Conservation (phyloP, 2,888 invertebrate species). For the Lapara coniferarum region DNA sequence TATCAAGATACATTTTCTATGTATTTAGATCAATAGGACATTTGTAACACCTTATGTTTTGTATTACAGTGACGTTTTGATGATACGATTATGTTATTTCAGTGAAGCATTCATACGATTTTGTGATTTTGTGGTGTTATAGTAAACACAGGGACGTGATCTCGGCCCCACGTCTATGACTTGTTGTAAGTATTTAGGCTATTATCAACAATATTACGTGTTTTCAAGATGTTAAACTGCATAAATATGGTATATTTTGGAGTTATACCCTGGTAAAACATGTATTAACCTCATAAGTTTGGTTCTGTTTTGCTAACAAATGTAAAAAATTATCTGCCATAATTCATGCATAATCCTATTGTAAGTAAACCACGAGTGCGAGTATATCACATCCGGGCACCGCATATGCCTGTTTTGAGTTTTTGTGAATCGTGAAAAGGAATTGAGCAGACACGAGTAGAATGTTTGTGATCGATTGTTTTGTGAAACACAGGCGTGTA, state of each 20-base stretch:
- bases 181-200: slow-evolving; percentile 79
- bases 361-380: slow-evolving; percentile 51
- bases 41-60: slow-evolving; percentile 53
- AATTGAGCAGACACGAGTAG: neutral
- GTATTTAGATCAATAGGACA: slow-evolving; percentile 71
- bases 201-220: slow-evolving; percentile 56
- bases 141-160: slow-evolving; percentile 81
- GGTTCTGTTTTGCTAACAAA: slow-evolving; percentile 57
- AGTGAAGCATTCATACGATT: slow-evolving; percentile 65
- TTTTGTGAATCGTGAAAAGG: slow-evolving; percentile 3
- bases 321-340: slow-evolving; percentile 56
- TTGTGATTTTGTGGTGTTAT: slow-evolving; percentile 67
- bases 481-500: slow-evolving; percentile 12
- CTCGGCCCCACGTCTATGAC: slow-evolving; percentile 82
- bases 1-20: slow-evolving; percentile 68
- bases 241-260: slow-evolving; percentile 44
- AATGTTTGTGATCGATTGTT: slow-evolving; percentile 26
- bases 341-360: slow-evolving; percentile 41
- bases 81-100: slow-evolving; percentile 66
- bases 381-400: slow-evolving; percentile 32
- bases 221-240: slow-evolving; percentile 49
- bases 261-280: slow-evolving; percentile 42
- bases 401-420: neutral
- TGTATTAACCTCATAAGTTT: slow-evolving; percentile 64
- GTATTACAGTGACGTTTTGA: slow-evolving; percentile 63